Evolutionary conservation across 2,797 vertebrate species (phyloP).

Genomic region (Sebastes trivittatus): DNA sequence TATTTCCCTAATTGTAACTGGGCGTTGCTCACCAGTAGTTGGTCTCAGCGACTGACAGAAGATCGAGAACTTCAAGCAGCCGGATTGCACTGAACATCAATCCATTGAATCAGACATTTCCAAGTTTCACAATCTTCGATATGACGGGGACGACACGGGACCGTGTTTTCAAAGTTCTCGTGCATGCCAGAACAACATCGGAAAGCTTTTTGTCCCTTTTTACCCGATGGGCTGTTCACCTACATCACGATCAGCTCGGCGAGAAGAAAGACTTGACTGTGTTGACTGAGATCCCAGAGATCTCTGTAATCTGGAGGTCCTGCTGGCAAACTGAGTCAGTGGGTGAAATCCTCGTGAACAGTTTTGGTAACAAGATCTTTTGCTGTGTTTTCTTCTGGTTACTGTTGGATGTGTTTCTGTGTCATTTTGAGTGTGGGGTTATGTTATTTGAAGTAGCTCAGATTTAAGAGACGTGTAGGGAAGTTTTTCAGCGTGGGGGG

Average conservation of each 20-base stretch:
- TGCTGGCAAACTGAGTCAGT: slow-evolving; percentile 3
- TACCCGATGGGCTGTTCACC: slow-evolving; percentile 46
- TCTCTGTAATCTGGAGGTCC: slow-evolving; percentile 28
- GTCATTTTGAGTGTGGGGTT: slow-evolving; percentile 62
- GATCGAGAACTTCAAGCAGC: slow-evolving; percentile 40
- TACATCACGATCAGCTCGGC: slow-evolving; percentile 35
- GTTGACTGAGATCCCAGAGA: slow-evolving; percentile 26
- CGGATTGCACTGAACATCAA: slow-evolving; percentile 29
- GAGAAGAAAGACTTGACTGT: slow-evolving; percentile 29
- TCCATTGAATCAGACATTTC: slow-evolving; percentile 19
- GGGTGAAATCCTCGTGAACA: slow-evolving; percentile 32
- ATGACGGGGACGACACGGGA: slow-evolving; percentile 35
- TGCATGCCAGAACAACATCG: slow-evolving; percentile 69
- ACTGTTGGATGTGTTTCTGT: slow-evolving; percentile 65
- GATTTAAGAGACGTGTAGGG: slow-evolving; percentile 41
- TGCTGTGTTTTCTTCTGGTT: slow-evolving; percentile 64
- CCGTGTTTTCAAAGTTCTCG: slow-evolving; percentile 55
- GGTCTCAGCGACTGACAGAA: slow-evolving; percentile 30
- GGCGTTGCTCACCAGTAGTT: slow-evolving; percentile 26
- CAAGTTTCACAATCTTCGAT: slow-evolving; percentile 23
- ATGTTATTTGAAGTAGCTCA: slow-evolving; percentile 58
- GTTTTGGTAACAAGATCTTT: slow-evolving; percentile 61
- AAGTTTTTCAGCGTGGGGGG: slow-evolving; percentile 9
- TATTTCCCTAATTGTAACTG: slow-evolving; percentile 61
- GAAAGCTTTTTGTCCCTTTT: slow-evolving; percentile 44